Percentiles rank a stretch among this genome's conserved stretches.
Evolutionary conservation across 2,113 vertebrate genomes (phyloP).

Genomic region (Chrysochloris asiatica): DNA sequence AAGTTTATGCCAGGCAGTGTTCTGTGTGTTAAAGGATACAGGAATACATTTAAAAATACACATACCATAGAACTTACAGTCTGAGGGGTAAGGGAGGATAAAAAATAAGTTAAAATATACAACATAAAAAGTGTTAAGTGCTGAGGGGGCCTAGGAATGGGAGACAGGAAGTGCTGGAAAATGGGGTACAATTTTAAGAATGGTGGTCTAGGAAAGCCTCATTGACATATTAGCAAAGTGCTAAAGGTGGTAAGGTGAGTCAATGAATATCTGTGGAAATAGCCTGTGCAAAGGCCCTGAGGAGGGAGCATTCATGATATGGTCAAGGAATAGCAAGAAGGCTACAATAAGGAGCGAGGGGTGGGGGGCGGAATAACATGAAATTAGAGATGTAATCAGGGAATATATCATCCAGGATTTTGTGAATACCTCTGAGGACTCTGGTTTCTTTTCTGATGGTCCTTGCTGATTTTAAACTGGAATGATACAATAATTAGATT

Average conservation of each 20-base stretch:
- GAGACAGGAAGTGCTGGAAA: background rate
- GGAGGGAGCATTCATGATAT: background rate
- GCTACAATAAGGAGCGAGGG: background rate
- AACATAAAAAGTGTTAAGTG: no score
- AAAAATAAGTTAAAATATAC: background rate
- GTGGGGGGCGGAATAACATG: background rate
- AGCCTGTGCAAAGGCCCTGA: background rate
- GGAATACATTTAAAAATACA: background rate
- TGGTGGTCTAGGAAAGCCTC: background rate
- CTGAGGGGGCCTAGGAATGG: no score
- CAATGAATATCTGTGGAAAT: background rate
- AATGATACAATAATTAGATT: background rate
- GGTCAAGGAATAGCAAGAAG: background rate
- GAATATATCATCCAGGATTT: background rate
- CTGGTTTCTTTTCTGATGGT: background rate
- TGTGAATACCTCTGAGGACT: background rate
- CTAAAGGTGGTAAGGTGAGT: background rate
- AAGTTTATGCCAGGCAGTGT: background rate
- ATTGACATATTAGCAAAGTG: background rate
- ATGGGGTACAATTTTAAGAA: background rate
- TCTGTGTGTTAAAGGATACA: background rate
- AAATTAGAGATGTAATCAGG: background rate
- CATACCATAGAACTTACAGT: background rate
- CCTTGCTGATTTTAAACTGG: background rate
- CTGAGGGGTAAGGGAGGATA: background rate